These are phyloP conservation scores for Hedya salicella DNA, from an alignment of 2,888 invertebrate species.

Conservation along the genomic window DNA sequence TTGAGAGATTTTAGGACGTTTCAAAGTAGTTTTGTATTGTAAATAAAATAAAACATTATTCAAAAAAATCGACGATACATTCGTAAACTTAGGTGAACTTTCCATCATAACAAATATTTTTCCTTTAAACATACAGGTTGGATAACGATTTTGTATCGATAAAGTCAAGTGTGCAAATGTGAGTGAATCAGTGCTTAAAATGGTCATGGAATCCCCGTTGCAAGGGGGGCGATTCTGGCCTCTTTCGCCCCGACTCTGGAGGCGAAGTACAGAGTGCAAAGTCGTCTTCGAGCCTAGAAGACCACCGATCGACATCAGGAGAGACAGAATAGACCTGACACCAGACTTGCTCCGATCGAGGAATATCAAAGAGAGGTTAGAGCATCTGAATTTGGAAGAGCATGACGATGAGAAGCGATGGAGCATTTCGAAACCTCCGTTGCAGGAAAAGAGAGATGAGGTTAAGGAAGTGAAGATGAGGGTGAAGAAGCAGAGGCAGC, in stretches of 20 bases:
- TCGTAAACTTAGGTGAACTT: too few relatives aligned
- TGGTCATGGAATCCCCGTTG: constrained; percentile 80
- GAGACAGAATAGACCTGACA: constrained; percentile 58
- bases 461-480: constrained; percentile 75
- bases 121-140: constrained; percentile 16
- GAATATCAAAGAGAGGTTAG: constrained; percentile 66
- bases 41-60: not conserved
- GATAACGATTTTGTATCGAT: constrained; percentile 24
- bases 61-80: too few relatives aligned
- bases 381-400: constrained; percentile 71
- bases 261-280: constrained; percentile 79
- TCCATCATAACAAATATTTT: not conserved
- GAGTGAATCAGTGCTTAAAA: constrained; percentile 57
- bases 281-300: constrained; percentile 78
- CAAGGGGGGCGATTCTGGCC: constrained; percentile 78
- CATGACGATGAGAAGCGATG: constrained; percentile 61
- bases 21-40: not conserved
- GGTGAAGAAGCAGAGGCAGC: constrained; percentile 73
- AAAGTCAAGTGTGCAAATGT: constrained; percentile 50
- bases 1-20: too few relatives aligned
- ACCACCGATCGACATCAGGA: constrained; percentile 66
- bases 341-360: constrained; percentile 72
- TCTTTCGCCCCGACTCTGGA: constrained; percentile 77
- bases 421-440: constrained; percentile 72
- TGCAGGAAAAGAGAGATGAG: constrained; percentile 65